These are phyloP conservation scores for Bergia puertoricense DNA, from an alignment of 92 coral and sea anemone genomes.

Conservation along the genomic window DNA sequence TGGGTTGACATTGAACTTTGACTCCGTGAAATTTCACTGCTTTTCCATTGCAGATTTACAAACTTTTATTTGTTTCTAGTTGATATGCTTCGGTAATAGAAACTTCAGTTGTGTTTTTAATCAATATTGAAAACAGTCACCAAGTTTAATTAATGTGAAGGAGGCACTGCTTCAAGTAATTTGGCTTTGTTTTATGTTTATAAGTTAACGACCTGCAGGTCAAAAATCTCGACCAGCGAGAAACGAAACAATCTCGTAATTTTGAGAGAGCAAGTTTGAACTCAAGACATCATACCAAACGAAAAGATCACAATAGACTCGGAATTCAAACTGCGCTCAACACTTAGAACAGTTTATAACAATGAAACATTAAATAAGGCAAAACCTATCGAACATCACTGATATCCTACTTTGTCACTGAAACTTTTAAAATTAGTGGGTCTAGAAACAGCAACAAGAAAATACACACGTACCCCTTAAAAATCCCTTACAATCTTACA, in stretches of 20 bases:
- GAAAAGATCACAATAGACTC: not conserved
- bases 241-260: not conserved
- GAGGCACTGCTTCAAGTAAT: not conserved
- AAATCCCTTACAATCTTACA: not conserved
- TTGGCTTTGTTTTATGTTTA: not conserved
- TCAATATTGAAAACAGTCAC: conserved; percentile 6
- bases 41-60: not conserved
- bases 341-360: not conserved
- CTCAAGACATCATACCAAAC: not conserved
- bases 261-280: not conserved
- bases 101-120: not conserved
- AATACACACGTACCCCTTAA: not conserved
- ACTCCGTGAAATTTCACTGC: not conserved
- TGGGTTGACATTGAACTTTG: not conserved
- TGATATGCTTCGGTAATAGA: not conserved
- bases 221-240: not conserved
- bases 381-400: not conserved
- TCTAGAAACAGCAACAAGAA: not conserved
- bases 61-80: conserved; percentile 3
- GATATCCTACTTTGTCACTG: not conserved
- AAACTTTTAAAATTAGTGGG: not conserved
- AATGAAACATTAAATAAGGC: not conserved
- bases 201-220: not conserved
- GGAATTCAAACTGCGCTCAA: not conserved
- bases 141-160: conserved; percentile 21